phyloP scores from a whole-genome alignment of 2,113 vertebrate genomes.

The Bolborhynchus lineola region DNA sequence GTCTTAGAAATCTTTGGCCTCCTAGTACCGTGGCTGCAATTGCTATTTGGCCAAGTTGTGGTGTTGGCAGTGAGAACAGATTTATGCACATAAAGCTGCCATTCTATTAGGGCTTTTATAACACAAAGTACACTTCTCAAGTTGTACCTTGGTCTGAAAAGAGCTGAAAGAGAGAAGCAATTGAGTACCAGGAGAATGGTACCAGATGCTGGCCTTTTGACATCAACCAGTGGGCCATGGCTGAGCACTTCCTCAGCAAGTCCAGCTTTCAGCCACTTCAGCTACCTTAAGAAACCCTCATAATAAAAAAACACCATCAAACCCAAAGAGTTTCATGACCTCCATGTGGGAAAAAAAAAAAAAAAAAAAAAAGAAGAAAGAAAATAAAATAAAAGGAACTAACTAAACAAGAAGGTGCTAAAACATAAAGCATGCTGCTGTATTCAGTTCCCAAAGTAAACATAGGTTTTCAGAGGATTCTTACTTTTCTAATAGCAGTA shows the following conservation, averaged over 20 bases:
- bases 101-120: slow-evolving; percentile 39
- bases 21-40: slow-evolving; percentile 8
- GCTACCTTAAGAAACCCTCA: background rate
- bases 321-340: background rate
- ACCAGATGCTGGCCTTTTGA: slow-evolving; percentile 63
- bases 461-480: background rate
- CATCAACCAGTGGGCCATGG: slow-evolving; percentile 37
- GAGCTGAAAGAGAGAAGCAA: slow-evolving; percentile 58
- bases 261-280: background rate
- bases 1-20: slow-evolving; percentile 1
- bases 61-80: slow-evolving; percentile 41
- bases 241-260: slow-evolving; percentile 46
- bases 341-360: background rate
- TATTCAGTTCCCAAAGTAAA: background rate
- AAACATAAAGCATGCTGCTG: background rate
- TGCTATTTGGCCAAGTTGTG: slow-evolving; percentile 11
- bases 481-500: background rate
- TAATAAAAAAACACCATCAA: slow-evolving; percentile 7
- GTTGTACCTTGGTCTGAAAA: slow-evolving; percentile 28
- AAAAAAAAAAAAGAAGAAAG: background rate
- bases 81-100: slow-evolving; percentile 45
- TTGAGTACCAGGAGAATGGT: slow-evolving; percentile 45
- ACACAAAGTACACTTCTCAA: slow-evolving; percentile 25
- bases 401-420: slow-evolving; percentile 4
- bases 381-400: background rate